Percentiles rank a stretch among this genome's conserved stretches.
These are phyloP conservation scores for Stratiomys singularior DNA, from an alignment of 2,888 invertebrate species.

Conservation along the genomic window DNA sequence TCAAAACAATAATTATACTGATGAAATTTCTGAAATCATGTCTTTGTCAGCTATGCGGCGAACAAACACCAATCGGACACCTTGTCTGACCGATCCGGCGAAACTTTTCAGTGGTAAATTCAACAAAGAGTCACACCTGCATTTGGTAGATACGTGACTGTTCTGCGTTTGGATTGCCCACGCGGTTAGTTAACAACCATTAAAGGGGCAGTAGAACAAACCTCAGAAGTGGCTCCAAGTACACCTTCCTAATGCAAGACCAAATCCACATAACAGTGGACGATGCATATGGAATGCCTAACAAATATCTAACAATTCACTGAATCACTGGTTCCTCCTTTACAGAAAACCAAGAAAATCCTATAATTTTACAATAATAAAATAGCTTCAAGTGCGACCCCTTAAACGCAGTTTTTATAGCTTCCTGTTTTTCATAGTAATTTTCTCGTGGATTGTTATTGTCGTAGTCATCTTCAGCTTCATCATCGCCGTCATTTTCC, in stretches of 20 bases:
- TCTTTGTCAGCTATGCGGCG: background rate
- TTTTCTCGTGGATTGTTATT: conserved; percentile 8
- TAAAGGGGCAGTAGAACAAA: too few relatives aligned
- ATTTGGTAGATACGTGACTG: too few relatives aligned
- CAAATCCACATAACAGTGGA: too few relatives aligned
- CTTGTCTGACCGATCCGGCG: background rate
- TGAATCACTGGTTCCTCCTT: too few relatives aligned
- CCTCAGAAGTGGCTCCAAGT: too few relatives aligned
- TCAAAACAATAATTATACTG: conserved; percentile 4
- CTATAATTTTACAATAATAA: too few relatives aligned
- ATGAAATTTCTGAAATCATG: background rate
- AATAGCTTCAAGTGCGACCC: background rate
- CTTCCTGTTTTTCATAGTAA: conserved; percentile 36
- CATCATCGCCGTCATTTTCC: conserved; percentile 14
- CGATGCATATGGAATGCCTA: too few relatives aligned
- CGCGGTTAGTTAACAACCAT: too few relatives aligned
- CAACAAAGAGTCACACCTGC: background rate
- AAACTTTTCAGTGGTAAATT: background rate
- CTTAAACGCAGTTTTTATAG: background rate
- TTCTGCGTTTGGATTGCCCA: too few relatives aligned
- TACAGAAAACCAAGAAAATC: too few relatives aligned
- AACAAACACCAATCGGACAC: background rate
- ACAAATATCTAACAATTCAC: too few relatives aligned
- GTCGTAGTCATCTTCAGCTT: conserved; percentile 32
- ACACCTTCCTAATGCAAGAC: too few relatives aligned